Base-by-base conservation (phyloP, 2,797 vertebrate genomes). In the Chaetophractus vellerosus region DNA sequence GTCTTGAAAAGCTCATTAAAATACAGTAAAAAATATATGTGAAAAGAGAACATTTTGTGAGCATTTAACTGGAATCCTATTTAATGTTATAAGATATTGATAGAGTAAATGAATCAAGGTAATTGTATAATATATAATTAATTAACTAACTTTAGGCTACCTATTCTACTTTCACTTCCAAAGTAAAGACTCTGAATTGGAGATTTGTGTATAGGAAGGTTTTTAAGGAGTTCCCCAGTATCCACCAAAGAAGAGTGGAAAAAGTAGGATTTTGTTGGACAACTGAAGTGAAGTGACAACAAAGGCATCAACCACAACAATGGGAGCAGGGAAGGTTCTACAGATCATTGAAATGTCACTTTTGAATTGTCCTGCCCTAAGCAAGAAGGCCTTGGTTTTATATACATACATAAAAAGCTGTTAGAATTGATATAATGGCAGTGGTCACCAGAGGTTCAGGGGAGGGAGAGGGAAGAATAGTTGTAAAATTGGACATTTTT, bases 361-460 rank as follows among this genome's bases (percentile, higher is more conserved):
- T n/a, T 57, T 59, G n/a, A 50, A 23, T 68, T 75, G 48, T 4
- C 19, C 9, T 48, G 1, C 11, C 66, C 63, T 72, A 28, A 88
- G 19, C 21, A 45, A 19, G 5, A 31, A 23, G 24, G 3, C 0
- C 18, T 38, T 28, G 2, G 11, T 0, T 2, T 33, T 45, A 4
- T 18, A 24, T 23, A 6, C 3, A 7, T 36, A 24, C 26, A 36
- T 78, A 48, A 28, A 10, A 85, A 19, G 6, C 31, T 19, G 5
- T 33, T 63, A 31, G 24, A 63, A n/a, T 45, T 45, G 45, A 45
- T 45, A 45, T 45, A 45, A 45, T 1, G 45, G 5, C 45, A 9
- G 45, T 45, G 10, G 7, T 45, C 45, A 45, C 45, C 45, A 45
- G 45, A 45, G 10, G 45, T 45, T 45, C 45, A 45, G 45, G 45